Evolutionary conservation across 2,888 invertebrate genomes (phyloP).

Genomic region (Cistogaster globosa): DNA sequence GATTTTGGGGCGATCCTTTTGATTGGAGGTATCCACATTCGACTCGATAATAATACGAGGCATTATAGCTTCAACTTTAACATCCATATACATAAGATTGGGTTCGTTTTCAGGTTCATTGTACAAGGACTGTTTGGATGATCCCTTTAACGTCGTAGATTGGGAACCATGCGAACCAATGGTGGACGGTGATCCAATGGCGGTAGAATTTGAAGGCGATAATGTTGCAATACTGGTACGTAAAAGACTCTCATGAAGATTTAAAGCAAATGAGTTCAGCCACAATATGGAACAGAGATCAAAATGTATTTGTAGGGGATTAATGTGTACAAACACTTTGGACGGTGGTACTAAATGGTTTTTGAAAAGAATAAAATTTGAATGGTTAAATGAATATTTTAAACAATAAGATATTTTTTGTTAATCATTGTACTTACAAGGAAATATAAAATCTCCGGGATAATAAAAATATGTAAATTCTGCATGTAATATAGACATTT

Average conservation of each 20-base stretch:
- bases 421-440: constrained; percentile 85
- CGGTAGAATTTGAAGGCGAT: constrained; percentile 67
- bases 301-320: constrained; percentile 94
- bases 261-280: constrained; percentile 96
- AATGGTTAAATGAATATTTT: not conserved
- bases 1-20: constrained; percentile 93
- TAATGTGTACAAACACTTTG: constrained; percentile 94
- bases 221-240: constrained; percentile 83
- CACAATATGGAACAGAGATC: constrained; percentile 95
- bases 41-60: constrained; percentile 90
- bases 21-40: constrained; percentile 89
- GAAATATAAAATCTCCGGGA: constrained; percentile 94
- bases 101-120: constrained; percentile 76
- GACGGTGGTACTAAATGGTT: constrained; percentile 94
- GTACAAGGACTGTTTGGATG: constrained; percentile 70
- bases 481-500: constrained; percentile 95
- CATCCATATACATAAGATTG: constrained; percentile 88
- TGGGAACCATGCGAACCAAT: constrained; percentile 65
- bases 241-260: constrained; percentile 90
- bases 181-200: constrained; percentile 63
- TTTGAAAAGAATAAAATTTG: not conserved
- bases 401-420: not conserved
- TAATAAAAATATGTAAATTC: constrained; percentile 98
- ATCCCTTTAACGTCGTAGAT: constrained; percentile 62
- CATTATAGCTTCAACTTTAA: constrained; percentile 95